Evolutionary conservation across 2,797 vertebrate species (phyloP), one percentile per base, ranked within the genome.

Genomic region (Pterois miles): DNA sequence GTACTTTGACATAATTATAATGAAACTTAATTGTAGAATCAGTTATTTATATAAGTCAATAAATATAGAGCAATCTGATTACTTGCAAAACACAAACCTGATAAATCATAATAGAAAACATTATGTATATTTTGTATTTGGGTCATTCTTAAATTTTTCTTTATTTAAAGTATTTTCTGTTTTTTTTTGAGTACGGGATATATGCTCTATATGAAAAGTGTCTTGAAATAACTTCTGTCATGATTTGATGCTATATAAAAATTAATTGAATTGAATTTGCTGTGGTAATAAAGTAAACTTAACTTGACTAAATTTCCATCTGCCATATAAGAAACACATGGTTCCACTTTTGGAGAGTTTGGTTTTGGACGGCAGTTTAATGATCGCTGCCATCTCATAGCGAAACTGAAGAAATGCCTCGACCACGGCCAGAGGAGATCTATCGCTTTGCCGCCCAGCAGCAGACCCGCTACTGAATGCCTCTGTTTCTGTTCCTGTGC

Each of bases 401-500:
- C 11, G 2, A 84, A 86, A 76, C 43, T 56, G 65, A 80, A 87
- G 81, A 82, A 67, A 76, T 48, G 71, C 77, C 64, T 74, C 36
- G 23, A 69, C 81, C 62, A 16, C 11, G 50, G 69, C 71, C 63
- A 40, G 65, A 6, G 20, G 80, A 90, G 85, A 91, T 91, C 85
- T 90, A 67, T 91, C 78, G 31, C 20, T 71, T 75, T 27, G 80
- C 88, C 77, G 75, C 85, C 78, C 81, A 70, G 86, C 76, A 90
- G 87, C 80, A 76, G 74, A 71, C 81, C 46, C 25, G n/a, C 77
- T 78, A 20, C 74, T 85, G 87, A 93, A 92, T 90, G 91, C 87
- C 80, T 90, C 71, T 70, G 89, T 90, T 89, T 91, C 89, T 94
- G 91, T 92, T 93, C 85, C 88, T 92, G 89, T 91, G 89, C 89